phyloP scores from a whole-genome alignment of 35 echinoderm and acorn worm species.

The Nesometra sesokonis region DNA sequence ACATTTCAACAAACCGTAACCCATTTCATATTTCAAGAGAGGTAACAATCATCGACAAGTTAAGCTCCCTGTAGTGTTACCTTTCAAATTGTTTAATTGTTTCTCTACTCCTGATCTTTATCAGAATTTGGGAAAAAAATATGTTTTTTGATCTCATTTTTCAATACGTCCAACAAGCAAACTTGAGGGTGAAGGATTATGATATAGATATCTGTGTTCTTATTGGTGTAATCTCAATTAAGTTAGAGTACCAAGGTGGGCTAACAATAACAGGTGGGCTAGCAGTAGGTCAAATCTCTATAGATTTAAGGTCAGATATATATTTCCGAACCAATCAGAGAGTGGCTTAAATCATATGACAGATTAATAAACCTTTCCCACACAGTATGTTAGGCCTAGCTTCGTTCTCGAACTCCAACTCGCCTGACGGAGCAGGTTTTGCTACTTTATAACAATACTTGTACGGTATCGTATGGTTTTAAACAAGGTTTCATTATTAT shows the following conservation, averaged over 20 bases:
- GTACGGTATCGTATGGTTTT: neutral
- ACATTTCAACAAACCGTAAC: neutral
- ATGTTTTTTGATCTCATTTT: no score
- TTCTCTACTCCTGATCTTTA: no score
- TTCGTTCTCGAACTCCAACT: neutral
- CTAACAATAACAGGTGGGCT: neutral
- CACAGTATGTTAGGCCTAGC: neutral
- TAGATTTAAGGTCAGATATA: neutral
- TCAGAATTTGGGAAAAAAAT: no score
- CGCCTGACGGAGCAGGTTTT: neutral
- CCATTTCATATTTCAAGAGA: neutral
- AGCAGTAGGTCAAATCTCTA: neutral
- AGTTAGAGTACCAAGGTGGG: neutral
- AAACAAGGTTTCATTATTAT: neutral
- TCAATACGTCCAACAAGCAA: no score
- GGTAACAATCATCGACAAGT: no score
- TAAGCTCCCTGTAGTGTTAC: no score
- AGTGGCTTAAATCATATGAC: neutral
- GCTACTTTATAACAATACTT: neutral
- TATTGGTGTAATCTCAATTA: neutral
- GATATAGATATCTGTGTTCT: neutral
- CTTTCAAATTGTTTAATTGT: no score
- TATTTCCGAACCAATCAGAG: neutral
- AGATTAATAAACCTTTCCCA: neutral
- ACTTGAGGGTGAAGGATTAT: no score